These are phyloP conservation scores for Trematomus loennbergii DNA, from an alignment of 2,113 vertebrate species.

Conservation along the genomic window DNA sequence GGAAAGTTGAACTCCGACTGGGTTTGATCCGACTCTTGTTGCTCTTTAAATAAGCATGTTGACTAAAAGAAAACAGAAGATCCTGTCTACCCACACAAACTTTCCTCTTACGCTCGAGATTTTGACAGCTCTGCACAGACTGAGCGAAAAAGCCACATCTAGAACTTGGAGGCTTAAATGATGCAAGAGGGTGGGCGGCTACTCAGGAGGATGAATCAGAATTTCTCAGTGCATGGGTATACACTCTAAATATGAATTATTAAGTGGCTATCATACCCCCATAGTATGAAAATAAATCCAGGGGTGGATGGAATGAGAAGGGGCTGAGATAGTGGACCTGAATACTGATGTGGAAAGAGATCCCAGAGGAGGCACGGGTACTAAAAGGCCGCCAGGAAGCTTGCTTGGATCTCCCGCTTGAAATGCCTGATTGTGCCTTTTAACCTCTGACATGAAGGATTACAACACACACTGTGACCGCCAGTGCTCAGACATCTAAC, in stretches of 20 bases:
- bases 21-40: conserved; percentile 61
- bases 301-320: conserved; percentile 77
- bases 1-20: conserved; percentile 46
- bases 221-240: conserved; percentile 86
- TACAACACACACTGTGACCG: conserved; percentile 24
- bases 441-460: conserved; percentile 58
- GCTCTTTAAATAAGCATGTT: conserved; percentile 74
- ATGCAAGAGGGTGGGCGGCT: conserved; percentile 84
- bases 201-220: conserved; percentile 87
- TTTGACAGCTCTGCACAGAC: conserved; percentile 67
- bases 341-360: conserved; percentile 75
- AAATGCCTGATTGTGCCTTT: conserved; percentile 64
- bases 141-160: conserved; percentile 70
- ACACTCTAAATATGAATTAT: conserved; percentile 89
- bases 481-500: conserved; percentile 7
- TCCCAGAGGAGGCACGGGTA: conserved; percentile 74
- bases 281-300: conserved; percentile 88
- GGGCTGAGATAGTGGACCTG: conserved; percentile 67
- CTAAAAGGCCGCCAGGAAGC: conserved; percentile 65
- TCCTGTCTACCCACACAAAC: conserved; percentile 73
- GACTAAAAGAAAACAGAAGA: conserved; percentile 73
- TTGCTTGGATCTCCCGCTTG: conserved; percentile 50
- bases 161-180: conserved; percentile 81
- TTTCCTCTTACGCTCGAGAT: conserved; percentile 72
- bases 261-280: conserved; percentile 85